Conservation (phyloP, 2,888 invertebrate species). For the Drosophila robusta region DNA sequence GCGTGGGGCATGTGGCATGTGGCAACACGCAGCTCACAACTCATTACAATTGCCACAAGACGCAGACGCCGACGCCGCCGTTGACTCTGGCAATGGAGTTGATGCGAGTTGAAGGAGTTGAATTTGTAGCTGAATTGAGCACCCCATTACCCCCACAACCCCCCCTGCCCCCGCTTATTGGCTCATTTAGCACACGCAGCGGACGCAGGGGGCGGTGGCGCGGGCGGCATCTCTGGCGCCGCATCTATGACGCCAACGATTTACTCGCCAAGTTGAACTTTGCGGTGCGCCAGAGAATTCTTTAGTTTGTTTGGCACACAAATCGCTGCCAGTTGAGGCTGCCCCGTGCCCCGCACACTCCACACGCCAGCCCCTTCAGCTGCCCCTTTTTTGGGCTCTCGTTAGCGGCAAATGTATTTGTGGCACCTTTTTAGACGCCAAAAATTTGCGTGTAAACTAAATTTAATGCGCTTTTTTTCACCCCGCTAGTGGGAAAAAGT, state of each 20-base stretch:
- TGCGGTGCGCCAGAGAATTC: conserved; percentile 43
- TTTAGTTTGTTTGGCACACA: conserved; percentile 34
- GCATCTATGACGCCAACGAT: conserved; percentile 58
- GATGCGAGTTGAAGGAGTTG: conserved; percentile 4
- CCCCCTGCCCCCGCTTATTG: conserved; percentile 37
- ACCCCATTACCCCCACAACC: too few species aligned
- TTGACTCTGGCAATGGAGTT: conserved; percentile 5
- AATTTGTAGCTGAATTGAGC: conserved; percentile 26
- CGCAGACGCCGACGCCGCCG: conserved; percentile 10
- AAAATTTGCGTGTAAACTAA: conserved; percentile 43
- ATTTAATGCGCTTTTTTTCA: conserved; percentile 34
- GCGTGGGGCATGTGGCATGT: conserved; percentile 11
- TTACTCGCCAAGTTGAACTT: conserved; percentile 55
- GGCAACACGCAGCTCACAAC: conserved; percentile 34
- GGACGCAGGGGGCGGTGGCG: background rate
- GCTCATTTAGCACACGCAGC: conserved; percentile 55
- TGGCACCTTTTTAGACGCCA: conserved; percentile 30
- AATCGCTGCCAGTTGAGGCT: conserved; percentile 34
- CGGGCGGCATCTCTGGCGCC: conserved; percentile 27
- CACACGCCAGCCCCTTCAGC: background rate
- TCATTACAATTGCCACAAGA: conserved; percentile 47
- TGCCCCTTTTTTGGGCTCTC: background rate
- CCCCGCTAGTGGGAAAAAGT: conserved; percentile 13
- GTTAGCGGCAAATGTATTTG: conserved; percentile 33
- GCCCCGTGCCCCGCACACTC: background rate